Evolutionary conservation across 2,888 invertebrate genomes (phyloP).

Genomic region (Bhutanitis thaidina): DNA sequence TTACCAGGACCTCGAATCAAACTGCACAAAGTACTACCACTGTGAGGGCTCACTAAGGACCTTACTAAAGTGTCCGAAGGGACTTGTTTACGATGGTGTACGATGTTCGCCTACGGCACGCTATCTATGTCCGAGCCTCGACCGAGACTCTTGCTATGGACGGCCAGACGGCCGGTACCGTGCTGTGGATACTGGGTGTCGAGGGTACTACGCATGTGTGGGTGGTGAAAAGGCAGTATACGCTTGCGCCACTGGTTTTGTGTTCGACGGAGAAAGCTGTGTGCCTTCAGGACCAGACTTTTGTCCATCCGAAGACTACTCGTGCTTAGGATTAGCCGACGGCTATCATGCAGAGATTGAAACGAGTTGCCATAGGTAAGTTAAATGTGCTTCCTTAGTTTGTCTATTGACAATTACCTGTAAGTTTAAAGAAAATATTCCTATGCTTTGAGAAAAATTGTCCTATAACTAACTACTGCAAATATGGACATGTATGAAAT

Average conservation of each 20-base stretch:
- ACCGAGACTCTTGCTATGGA: slow-evolving; percentile 71
- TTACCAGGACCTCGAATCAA: slow-evolving; percentile 73
- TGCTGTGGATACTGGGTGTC: slow-evolving; percentile 72
- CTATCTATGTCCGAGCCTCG: slow-evolving; percentile 69
- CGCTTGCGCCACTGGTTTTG: slow-evolving; percentile 71
- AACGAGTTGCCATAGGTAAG: slow-evolving; percentile 72
- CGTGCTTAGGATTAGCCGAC: slow-evolving; percentile 71
- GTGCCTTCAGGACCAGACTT: slow-evolving; percentile 49
- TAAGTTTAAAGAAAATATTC: too few species aligned
- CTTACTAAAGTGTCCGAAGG: slow-evolving; percentile 57
- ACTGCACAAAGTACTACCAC: slow-evolving; percentile 75
- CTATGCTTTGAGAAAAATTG: too few species aligned
- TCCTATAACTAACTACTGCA: too few species aligned
- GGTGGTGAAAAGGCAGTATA: slow-evolving; percentile 79
- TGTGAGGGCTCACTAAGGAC: slow-evolving; percentile 65
- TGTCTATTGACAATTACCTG: too few species aligned
- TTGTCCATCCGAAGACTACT: slow-evolving; percentile 61
- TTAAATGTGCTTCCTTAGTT: too few species aligned
- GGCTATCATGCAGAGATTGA: slow-evolving; percentile 79
- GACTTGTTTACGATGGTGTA: slow-evolving; percentile 66
- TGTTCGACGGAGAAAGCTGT: slow-evolving; percentile 80
- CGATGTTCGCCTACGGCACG: slow-evolving; percentile 51
- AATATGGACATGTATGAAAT: too few species aligned
- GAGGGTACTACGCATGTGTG: slow-evolving; percentile 80
- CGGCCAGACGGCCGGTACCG: slow-evolving; percentile 78